phyloP scores from a whole-genome alignment of 2,888 invertebrate species.

The Eledone cirrhosa region DNA sequence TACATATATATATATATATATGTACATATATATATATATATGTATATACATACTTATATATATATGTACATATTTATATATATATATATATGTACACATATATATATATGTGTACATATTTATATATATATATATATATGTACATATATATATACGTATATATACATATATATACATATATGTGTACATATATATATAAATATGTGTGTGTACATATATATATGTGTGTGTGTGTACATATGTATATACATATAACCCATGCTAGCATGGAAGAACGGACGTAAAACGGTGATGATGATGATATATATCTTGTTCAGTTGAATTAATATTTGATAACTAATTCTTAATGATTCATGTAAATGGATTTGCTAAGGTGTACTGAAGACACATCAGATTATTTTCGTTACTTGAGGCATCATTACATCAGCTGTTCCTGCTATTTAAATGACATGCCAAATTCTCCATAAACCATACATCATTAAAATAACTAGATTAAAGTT shows the following conservation, averaged over 20 bases:
- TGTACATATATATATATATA: background rate
- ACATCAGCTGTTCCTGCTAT: too few relatives aligned
- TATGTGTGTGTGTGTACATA: background rate
- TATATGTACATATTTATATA: background rate
- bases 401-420: too few relatives aligned
- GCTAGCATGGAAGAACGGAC: too few relatives aligned
- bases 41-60: background rate
- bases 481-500: too few relatives aligned
- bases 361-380: too few relatives aligned
- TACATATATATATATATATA: background rate
- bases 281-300: too few relatives aligned
- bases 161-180: background rate
- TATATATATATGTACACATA: background rate
- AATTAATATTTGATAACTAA: too few relatives aligned
- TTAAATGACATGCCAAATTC: too few relatives aligned
- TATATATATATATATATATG: background rate
- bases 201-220: slow-evolving; percentile 1
- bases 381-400: too few relatives aligned
- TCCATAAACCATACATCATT: too few relatives aligned
- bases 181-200: background rate
- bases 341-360: too few relatives aligned
- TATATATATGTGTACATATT: background rate
- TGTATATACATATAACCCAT: background rate
- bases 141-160: background rate
- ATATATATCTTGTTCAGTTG: background rate